These are phyloP conservation scores for Idaea biselata DNA, from an alignment of 2,888 invertebrate genomes.

Conservation along the genomic window DNA sequence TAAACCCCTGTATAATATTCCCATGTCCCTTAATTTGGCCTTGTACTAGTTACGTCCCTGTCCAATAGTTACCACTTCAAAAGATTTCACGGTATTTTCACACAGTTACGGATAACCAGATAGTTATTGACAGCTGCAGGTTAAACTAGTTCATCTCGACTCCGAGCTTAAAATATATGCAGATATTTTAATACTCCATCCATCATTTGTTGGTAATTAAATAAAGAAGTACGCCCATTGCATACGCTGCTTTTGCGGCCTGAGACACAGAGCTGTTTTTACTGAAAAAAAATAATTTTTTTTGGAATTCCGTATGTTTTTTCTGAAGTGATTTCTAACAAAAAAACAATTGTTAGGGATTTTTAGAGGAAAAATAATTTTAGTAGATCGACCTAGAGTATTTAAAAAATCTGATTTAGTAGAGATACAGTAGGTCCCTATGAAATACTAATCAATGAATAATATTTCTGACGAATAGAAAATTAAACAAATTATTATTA, in stretches of 20 bases:
- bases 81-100: slow-evolving; percentile 1
- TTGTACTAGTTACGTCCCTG: not conserved
- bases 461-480: too few species aligned
- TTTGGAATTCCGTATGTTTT: too few species aligned
- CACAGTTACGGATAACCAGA: slow-evolving; percentile 5
- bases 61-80: not conserved
- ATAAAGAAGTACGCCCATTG: not conserved
- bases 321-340: too few species aligned
- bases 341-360: too few species aligned
- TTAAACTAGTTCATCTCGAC: slow-evolving; percentile 21
- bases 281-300: too few species aligned
- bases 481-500: too few species aligned
- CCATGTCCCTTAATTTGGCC: not conserved
- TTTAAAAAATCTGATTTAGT: too few species aligned
- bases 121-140: slow-evolving; percentile 28
- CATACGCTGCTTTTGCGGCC: not conserved
- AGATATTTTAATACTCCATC: slow-evolving; percentile 41
- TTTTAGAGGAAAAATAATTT: too few species aligned
- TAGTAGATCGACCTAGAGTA: too few species aligned
- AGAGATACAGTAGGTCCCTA: too few species aligned
- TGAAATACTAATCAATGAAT: too few species aligned
- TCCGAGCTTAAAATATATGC: slow-evolving; percentile 32
- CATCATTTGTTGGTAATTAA: slow-evolving; percentile 14
- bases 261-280: too few species aligned
- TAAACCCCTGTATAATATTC: not conserved